These are phyloP conservation scores for Periplaneta americana DNA, from an alignment of 1,140 invertebrate species.

Conservation along the genomic window DNA sequence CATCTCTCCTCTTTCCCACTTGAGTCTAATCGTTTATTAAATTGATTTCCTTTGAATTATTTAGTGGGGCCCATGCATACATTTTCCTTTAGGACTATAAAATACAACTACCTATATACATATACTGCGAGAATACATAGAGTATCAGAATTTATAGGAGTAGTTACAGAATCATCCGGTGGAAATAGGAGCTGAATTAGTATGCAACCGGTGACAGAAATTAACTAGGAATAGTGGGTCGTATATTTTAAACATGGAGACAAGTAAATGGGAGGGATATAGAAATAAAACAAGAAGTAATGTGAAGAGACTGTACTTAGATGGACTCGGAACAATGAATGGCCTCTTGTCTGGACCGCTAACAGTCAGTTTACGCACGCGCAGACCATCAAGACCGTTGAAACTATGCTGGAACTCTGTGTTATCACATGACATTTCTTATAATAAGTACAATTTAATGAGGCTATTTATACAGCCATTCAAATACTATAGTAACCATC, in stretches of 20 bases:
- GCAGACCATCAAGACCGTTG: background rate
- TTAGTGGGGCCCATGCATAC: too few species aligned
- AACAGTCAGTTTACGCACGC: background rate
- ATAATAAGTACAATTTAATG: background rate
- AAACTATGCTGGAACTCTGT: too few species aligned
- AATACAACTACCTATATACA: too few species aligned
- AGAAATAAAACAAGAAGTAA: background rate
- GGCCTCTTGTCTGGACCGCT: background rate
- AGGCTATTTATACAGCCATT: background rate
- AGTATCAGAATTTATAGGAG: too few species aligned
- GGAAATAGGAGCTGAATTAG: background rate
- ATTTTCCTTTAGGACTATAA: too few species aligned
- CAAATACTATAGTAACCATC: background rate
- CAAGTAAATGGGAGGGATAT: background rate
- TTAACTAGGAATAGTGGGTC: background rate
- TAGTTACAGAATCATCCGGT: background rate
- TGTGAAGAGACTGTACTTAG: background rate
- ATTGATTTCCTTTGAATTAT: too few species aligned
- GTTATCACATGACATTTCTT: background rate
- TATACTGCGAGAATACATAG: too few species aligned
- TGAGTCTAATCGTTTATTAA: too few species aligned
- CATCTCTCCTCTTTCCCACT: too few species aligned
- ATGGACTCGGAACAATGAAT: background rate
- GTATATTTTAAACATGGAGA: background rate
- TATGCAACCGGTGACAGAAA: background rate